Percentiles rank a stretch among this genome's conserved stretches.
phyloP scores from a whole-genome alignment of 2,797 vertebrate genomes.

The Cryptoprocta ferox region DNA sequence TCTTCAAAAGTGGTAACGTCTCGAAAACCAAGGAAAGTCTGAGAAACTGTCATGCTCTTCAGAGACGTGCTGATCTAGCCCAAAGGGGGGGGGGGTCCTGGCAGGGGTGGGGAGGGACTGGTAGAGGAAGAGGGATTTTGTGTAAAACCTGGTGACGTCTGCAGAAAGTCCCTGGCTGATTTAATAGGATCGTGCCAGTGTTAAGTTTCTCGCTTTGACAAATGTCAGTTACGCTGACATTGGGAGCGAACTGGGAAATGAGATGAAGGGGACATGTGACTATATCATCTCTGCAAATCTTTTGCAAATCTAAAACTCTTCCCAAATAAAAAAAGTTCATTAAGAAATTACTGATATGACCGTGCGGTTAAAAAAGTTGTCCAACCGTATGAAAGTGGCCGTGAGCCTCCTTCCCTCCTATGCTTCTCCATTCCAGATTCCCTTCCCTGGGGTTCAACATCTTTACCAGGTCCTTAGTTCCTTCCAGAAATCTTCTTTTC shows the following conservation, averaged over 20 bases:
- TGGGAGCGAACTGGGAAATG: too few species aligned
- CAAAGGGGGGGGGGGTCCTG: neutral
- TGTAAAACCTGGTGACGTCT: neutral
- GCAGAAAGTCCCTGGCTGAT: neutral
- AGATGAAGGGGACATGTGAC: neutral
- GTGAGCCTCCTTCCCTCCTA: neutral
- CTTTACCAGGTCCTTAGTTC: neutral
- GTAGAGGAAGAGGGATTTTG: neutral
- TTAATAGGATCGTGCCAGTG: neutral
- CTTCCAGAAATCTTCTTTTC: neutral
- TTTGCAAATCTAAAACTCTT: neutral
- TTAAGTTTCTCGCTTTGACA: neutral
- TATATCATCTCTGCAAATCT: neutral
- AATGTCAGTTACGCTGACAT: neutral
- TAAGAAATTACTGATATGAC: neutral
- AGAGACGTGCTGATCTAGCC: fast-evolving
- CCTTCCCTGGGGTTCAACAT: neutral
- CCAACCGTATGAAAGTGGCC: too few species aligned
- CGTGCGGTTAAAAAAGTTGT: neutral
- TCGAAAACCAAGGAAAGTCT: neutral
- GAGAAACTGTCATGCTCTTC: neutral
- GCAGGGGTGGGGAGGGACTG: neutral
- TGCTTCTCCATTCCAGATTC: neutral
- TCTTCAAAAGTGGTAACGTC: neutral
- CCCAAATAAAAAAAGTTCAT: neutral